Evolutionary conservation across 2,113 vertebrate genomes (phyloP).

Genomic region (Stictonetta naevosa): DNA sequence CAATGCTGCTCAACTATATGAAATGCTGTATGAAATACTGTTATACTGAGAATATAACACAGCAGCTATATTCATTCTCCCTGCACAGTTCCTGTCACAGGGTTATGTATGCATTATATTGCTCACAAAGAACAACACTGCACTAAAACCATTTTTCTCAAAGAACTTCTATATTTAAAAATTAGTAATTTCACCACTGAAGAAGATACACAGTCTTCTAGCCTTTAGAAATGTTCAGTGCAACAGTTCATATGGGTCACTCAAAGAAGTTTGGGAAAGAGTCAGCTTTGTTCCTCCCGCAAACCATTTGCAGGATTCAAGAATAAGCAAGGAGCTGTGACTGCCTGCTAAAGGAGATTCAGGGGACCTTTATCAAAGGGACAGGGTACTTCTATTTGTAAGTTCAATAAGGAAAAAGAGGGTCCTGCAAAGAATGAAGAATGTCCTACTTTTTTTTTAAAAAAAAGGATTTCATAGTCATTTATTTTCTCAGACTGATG

Average conservation of each 20-base stretch:
- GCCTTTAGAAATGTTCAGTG: not conserved
- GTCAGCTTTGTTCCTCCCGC: not conserved
- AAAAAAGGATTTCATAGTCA: not conserved
- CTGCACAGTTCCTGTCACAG: not conserved
- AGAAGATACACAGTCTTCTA: not conserved
- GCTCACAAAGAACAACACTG: not conserved
- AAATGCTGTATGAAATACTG: not conserved
- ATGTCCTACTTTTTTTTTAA: not conserved
- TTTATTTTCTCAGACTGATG: not conserved
- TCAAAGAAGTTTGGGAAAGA: not conserved
- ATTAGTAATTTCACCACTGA: not conserved
- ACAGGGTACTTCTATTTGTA: not conserved
- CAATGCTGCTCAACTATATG: not conserved
- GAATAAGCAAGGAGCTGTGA: not conserved
- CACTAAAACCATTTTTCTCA: not conserved
- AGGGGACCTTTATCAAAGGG: not conserved
- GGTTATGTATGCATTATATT: not conserved
- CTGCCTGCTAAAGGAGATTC: not conserved
- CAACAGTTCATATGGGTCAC: fast-evolving
- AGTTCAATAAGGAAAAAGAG: not conserved
- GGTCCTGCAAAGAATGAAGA: not conserved
- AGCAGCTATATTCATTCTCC: not conserved
- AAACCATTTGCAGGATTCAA: not conserved
- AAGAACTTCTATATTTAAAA: not conserved
- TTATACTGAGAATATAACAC: not conserved